phyloP scores from a whole-genome alignment of 53 echinoderm and acorn worm genomes.

The Paelopatides confundens region DNA sequence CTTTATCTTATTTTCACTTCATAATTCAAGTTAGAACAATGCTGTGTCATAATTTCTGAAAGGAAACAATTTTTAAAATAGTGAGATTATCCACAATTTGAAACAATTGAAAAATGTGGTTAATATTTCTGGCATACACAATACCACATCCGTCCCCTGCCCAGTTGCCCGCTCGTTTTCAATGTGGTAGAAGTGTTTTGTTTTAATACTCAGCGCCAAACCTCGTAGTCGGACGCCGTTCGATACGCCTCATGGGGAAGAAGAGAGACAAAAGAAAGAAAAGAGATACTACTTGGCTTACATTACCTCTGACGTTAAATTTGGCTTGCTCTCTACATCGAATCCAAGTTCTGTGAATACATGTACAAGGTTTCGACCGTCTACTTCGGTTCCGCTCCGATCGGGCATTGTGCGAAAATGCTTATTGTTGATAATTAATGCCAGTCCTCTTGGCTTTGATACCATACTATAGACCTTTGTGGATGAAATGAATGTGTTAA shows the following conservation, averaged over 20 bases:
- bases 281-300: not conserved
- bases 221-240: slow-evolving; percentile 87
- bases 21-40: too few species aligned
- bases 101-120: too few species aligned
- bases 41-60: too few species aligned
- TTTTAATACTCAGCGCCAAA: slow-evolving; percentile 85
- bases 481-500: not conserved
- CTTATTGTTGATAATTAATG: slow-evolving; percentile 89
- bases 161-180: too few species aligned
- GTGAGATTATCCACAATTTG: too few species aligned
- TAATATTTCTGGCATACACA: too few species aligned
- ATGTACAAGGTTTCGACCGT: slow-evolving; percentile 70
- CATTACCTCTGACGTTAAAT: slow-evolving; percentile 26
- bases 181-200: slow-evolving; percentile 80
- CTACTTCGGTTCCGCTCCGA: slow-evolving; percentile 87
- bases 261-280: not conserved
- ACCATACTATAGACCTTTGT: slow-evolving; percentile 82
- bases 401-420: slow-evolving; percentile 81
- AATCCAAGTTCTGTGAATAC: slow-evolving; percentile 90
- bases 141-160: slow-evolving; percentile 89
- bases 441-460: slow-evolving; percentile 85
- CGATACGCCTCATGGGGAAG: slow-evolving; percentile 66
- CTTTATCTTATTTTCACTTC: too few species aligned
- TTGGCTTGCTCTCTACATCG: slow-evolving; percentile 47
- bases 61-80: too few species aligned